Conservation (phyloP, 2,113 vertebrate species). For the Apteryx mantelli region DNA sequence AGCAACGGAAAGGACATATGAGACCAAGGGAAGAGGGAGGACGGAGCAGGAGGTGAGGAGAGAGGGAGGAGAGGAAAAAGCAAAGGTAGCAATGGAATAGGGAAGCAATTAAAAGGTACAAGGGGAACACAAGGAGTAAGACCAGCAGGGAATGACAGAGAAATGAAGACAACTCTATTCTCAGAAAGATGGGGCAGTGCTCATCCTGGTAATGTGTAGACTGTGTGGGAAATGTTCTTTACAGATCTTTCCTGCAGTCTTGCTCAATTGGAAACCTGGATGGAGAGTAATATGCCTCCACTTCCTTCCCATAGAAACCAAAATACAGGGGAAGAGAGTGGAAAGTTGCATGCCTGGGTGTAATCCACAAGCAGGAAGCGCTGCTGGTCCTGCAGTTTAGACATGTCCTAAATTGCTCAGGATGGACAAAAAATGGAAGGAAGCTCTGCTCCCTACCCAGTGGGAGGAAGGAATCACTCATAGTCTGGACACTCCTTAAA, state of each 20-base stretch:
- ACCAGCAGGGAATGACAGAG: neutral
- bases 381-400: neutral
- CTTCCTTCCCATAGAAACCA: neutral
- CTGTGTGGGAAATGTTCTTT: neutral
- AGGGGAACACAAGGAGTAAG: neutral
- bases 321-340: neutral
- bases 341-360: neutral
- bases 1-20: neutral
- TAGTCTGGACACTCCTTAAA: neutral
- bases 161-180: neutral
- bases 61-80: constrained; percentile 11
- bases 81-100: neutral
- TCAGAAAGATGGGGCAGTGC: neutral
- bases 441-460: neutral
- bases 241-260: neutral
- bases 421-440: neutral
- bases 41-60: constrained; percentile 13
- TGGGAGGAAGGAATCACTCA: too few relatives aligned
- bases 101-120: neutral
- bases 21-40: neutral
- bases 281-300: neutral
- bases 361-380: neutral
- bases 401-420: neutral
- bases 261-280: neutral
- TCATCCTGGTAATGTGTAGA: neutral